A percentile compares a stretch with the other conserved stretches of the same genome.
Conservation (phyloP, 2,113 vertebrate genomes). For the Monopterus albus region DNA sequence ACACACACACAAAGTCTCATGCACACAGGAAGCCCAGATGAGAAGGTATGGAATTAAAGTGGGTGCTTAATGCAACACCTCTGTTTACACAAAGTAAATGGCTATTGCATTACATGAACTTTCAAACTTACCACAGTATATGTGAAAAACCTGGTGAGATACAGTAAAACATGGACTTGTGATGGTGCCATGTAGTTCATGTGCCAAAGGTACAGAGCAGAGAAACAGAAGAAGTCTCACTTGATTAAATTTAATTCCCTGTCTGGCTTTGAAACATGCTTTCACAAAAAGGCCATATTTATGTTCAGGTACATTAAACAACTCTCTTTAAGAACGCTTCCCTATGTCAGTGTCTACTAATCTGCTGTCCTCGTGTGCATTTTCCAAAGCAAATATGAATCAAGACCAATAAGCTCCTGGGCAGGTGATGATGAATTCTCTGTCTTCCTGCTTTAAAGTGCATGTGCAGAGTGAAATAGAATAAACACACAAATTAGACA, state of each 20-base stretch:
- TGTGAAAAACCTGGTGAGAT: conserved; percentile 26
- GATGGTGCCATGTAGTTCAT: conserved; percentile 33
- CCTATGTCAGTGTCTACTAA: conserved; percentile 47
- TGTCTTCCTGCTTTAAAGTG: conserved; percentile 40
- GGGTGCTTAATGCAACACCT: conserved; percentile 69
- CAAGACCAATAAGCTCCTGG: conserved; percentile 49
- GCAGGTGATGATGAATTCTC: conserved; percentile 60
- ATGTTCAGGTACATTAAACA: conserved; percentile 55
- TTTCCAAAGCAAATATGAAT: conserved; percentile 66
- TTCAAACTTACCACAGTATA: conserved; percentile 40
- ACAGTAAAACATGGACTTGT: conserved; percentile 34
- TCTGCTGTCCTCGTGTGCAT: conserved; percentile 52
- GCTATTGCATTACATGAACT: no score
- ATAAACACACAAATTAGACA: conserved; percentile 34
- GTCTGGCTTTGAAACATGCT: conserved; percentile 45
- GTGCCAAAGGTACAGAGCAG: not conserved
- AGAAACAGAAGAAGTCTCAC: conserved; percentile 30
- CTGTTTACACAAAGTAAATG: conserved; percentile 71
- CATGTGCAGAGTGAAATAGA: conserved; percentile 25
- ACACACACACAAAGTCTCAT: not conserved
- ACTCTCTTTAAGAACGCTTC: conserved; percentile 21
- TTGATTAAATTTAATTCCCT: conserved; percentile 53
- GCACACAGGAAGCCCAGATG: conserved; percentile 47
- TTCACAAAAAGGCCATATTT: conserved; percentile 54
- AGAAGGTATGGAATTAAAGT: conserved; percentile 62